A percentile compares a stretch with the other conserved stretches of the same genome.
phyloP scores from a whole-genome alignment of 2,797 vertebrate genomes.

The Anolis apletophallus region DNA sequence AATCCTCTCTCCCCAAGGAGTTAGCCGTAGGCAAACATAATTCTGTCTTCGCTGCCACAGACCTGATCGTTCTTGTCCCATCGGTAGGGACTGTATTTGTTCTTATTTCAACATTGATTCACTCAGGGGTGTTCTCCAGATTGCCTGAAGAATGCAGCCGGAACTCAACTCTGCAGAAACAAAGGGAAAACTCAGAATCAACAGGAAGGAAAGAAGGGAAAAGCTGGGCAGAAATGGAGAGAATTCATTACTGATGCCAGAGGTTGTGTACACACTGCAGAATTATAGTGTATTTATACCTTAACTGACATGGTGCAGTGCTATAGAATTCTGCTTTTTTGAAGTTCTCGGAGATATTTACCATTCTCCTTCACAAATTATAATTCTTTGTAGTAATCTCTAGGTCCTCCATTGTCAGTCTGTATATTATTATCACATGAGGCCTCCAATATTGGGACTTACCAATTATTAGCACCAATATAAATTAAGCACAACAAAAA shows the following conservation, averaged over 20 bases:
- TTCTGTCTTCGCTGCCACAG: conserved; percentile 78
- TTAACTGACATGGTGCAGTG: too few species aligned
- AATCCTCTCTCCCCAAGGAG: conserved; percentile 78
- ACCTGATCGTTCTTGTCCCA: conserved; percentile 78
- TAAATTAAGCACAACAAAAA: too few species aligned
- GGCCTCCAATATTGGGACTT: too few species aligned
- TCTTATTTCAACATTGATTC: conserved; percentile 81
- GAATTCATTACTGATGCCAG: background rate
- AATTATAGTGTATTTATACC: too few species aligned
- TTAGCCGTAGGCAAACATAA: conserved; percentile 79
- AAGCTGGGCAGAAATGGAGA: background rate
- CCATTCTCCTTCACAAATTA: too few species aligned
- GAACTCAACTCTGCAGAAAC: conserved; percentile 67
- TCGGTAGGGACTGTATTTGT: conserved; percentile 79
- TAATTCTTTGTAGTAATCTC: too few species aligned
- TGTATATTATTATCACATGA: too few species aligned
- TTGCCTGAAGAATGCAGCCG: conserved; percentile 76
- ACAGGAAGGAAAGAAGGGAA: background rate
- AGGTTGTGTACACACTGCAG: too few species aligned
- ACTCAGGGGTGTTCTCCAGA: conserved; percentile 77
- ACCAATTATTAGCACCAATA: too few species aligned
- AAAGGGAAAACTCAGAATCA: conserved; percentile 31
- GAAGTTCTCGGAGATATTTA: too few species aligned
- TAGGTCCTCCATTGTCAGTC: too few species aligned
- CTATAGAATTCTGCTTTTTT: too few species aligned